Percentiles rank a stretch among this genome's conserved stretches.
Conservation (phyloP, 1,140 invertebrate genomes). For the Ctenoplectra terminalis region DNA sequence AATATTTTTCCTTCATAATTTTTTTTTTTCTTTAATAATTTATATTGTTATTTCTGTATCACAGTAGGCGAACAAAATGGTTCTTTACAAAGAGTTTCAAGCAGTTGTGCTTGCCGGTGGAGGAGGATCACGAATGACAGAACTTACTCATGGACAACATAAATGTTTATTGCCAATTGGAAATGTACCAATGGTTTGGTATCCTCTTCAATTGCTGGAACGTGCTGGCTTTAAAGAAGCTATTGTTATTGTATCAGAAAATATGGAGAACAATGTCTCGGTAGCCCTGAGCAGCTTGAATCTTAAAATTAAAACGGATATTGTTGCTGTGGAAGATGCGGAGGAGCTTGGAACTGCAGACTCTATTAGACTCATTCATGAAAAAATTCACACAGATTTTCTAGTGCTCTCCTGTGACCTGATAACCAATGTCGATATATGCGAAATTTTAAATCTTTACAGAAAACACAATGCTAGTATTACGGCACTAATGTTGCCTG, state of each 20-base stretch:
- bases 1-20: not conserved
- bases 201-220: conserved; percentile 92
- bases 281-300: conserved; percentile 87
- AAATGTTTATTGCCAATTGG: conserved; percentile 96
- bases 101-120: conserved; percentile 95
- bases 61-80: conserved; percentile 58
- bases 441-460: conserved; percentile 89
- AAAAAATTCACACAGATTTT: conserved; percentile 91
- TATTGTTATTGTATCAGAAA: conserved; percentile 91
- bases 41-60: conserved; percentile 28
- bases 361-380: conserved; percentile 90
- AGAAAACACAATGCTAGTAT: conserved; percentile 91
- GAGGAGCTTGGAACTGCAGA: conserved; percentile 96
- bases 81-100: conserved; percentile 88
- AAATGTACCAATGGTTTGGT: conserved; percentile 95
- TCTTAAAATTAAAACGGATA: conserved; percentile 91
- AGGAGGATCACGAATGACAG: conserved; percentile 92
- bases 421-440: conserved; percentile 90
- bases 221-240: conserved; percentile 93
- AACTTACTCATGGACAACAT: conserved; percentile 90
- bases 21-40: too few species aligned
- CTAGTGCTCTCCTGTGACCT: conserved; percentile 95
- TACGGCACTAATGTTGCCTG: conserved; percentile 87
- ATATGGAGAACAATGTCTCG: conserved; percentile 88
- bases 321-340: conserved; percentile 88